Evolutionary conservation across 2,113 vertebrate species (phyloP).

Genomic region (Entomyzon cyanotis): DNA sequence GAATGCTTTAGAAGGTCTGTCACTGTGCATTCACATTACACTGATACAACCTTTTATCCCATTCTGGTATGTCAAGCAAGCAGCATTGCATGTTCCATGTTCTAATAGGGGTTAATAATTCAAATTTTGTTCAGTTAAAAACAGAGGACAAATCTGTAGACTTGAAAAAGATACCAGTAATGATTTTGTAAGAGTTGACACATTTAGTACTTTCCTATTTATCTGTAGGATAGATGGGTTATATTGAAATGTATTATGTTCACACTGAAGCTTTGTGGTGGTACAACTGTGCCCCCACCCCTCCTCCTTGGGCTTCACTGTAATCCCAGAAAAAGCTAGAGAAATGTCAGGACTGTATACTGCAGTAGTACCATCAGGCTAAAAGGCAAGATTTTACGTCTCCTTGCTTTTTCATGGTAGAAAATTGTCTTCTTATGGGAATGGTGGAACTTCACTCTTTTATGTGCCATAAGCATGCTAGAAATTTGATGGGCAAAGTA

Average conservation of each 20-base stretch:
- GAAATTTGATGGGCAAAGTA: background rate
- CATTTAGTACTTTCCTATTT: background rate
- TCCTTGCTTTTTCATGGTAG: background rate
- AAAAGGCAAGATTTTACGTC: background rate
- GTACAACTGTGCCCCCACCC: rapidly evolving
- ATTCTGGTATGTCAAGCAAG: background rate
- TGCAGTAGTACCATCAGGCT: background rate
- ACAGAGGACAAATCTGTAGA: background rate
- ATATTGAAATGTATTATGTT: background rate
- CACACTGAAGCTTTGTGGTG: background rate
- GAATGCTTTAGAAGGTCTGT: background rate
- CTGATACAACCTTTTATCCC: background rate
- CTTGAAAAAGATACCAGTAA: background rate
- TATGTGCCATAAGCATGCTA: background rate
- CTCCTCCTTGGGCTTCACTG: background rate
- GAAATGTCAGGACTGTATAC: background rate
- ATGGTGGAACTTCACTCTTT: background rate
- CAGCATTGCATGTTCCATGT: background rate
- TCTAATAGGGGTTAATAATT: background rate
- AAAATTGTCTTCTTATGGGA: background rate
- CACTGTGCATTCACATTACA: background rate
- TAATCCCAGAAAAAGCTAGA: background rate
- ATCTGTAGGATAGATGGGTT: background rate
- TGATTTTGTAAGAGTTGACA: background rate
- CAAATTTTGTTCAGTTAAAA: background rate